Evolutionary conservation across 2,888 invertebrate species (phyloP).

Genomic region (Lasioglossum pauxillum): DNA sequence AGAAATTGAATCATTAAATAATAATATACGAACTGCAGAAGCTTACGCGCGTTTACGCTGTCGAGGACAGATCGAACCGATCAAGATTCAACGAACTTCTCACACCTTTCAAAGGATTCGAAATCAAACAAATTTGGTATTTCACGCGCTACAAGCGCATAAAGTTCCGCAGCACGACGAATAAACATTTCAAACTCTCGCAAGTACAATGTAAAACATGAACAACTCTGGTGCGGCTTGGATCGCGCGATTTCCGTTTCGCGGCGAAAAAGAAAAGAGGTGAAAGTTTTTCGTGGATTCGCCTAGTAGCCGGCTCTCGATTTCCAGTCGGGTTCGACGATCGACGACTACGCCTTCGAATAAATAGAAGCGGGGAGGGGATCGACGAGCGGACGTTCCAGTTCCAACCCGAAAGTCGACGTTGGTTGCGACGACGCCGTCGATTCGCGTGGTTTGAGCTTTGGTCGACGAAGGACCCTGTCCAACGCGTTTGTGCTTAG

Average conservation of each 20-base stretch:
- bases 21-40: not conserved
- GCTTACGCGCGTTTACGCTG: not conserved
- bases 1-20: not conserved
- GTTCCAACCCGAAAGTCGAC: constrained; percentile 49
- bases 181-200: not conserved
- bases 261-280: not conserved
- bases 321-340: not conserved
- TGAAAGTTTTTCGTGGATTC: not conserved
- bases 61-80: not conserved
- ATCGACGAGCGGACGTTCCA: not conserved
- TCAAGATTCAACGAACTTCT: not conserved
- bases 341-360: not conserved
- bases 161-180: not conserved
- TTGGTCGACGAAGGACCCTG: constrained; percentile 25
- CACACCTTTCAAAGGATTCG: not conserved
- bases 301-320: not conserved
- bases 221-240: not conserved
- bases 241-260: not conserved
- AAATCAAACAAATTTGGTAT: not conserved
- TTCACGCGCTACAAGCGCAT: not conserved
- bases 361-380: not conserved
- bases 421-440: constrained; percentile 11
- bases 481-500: constrained; percentile 55
- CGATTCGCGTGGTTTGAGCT: constrained; percentile 49
- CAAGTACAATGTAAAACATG: not conserved